Evolutionary conservation across 2,888 invertebrate genomes (phyloP), one percentile per base, ranked within the genome.

Genomic region (Mesorhabditis spiculigera): DNA sequence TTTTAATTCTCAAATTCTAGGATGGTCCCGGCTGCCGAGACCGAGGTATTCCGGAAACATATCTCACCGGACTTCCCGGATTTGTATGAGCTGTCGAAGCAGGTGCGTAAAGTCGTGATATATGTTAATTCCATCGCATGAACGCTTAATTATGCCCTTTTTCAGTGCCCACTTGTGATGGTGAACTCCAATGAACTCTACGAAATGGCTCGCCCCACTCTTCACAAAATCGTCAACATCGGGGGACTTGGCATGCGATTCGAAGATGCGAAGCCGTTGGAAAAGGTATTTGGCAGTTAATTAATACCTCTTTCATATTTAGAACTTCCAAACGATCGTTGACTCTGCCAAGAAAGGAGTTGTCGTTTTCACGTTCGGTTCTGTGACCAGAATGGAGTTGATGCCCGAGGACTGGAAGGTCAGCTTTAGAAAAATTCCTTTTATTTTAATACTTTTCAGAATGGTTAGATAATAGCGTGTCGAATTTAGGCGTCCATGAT

Each of bases 131-230:
- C 3, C 28, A 28, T 28, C 28, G 28, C 28, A 28, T 28, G 28
- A 28, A 28, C 28, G 28, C 28, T 28, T 28, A 28, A 28, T 28
- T 28, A 28, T 28, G 28, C 58, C 10, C 8, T 13, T 13, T 50
- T 50, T 50, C 58, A 50, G 58, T 50, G 10, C 58, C 58, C 58
- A 50, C n/a, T 50, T 66, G 70, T 80, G 4, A 76, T 82, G 67
- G 80, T 78, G 5, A 82, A 81, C 68, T 76, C 74, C 42, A 77
- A 80, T 50, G 80, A 78, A 50, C 66, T 82, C n/a, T 79, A 81
- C 58, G 82, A 81, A 64, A 66, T 79, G n/a, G 77, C 82, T 4
- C 67, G 79, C 5, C 81, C 82, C 13, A 79, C 75, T 41, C 71
- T 82, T 13, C 28, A 28, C 28, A 28, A 28, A 28, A 28, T 28